Evolutionary conservation across 2,797 vertebrate species (phyloP).

Genomic region (Hephaestus fuliginosus): DNA sequence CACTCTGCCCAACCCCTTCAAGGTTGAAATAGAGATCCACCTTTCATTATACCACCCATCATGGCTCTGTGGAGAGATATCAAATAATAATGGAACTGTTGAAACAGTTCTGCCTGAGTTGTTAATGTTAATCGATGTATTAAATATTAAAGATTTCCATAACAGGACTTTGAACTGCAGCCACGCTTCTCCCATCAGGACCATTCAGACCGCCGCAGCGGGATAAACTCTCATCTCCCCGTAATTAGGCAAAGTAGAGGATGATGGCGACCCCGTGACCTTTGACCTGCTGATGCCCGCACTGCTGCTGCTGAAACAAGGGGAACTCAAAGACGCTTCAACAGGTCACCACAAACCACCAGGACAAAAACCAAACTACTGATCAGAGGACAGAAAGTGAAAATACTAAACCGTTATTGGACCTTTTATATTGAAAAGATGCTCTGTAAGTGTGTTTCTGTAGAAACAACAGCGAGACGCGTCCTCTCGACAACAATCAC

Average conservation of each 20-base stretch:
- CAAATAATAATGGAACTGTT: constrained; percentile 88
- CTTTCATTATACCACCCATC: constrained; percentile 87
- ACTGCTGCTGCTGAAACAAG: constrained; percentile 46
- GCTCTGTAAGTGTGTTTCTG: too few species aligned
- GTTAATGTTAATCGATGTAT: constrained; percentile 88
- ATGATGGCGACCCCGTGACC: constrained; percentile 72
- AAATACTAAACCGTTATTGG: too few species aligned
- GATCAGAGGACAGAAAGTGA: too few species aligned
- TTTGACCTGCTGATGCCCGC: constrained; percentile 34
- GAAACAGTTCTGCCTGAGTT: constrained; percentile 84
- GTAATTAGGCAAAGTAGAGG: constrained; percentile 85
- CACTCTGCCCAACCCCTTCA: constrained; percentile 95
- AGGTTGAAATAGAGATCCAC: constrained; percentile 97
- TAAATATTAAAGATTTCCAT: constrained; percentile 89
- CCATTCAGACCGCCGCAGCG: constrained; percentile 49
- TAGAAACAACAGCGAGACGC: too few species aligned
- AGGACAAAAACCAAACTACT: too few species aligned
- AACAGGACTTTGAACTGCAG: constrained; percentile 79
- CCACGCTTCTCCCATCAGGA: constrained; percentile 70
- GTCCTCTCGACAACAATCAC: too few species aligned
- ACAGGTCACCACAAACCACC: constrained; percentile 24
- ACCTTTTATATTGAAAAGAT: too few species aligned
- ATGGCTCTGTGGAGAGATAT: constrained; percentile 84
- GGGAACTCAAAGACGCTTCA: constrained; percentile 49
- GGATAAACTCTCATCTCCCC: constrained; percentile 58